These are phyloP conservation scores for Cryptomyrus ogoouensis DNA, from an alignment of 2,113 vertebrate genomes.

Conservation along the genomic window DNA sequence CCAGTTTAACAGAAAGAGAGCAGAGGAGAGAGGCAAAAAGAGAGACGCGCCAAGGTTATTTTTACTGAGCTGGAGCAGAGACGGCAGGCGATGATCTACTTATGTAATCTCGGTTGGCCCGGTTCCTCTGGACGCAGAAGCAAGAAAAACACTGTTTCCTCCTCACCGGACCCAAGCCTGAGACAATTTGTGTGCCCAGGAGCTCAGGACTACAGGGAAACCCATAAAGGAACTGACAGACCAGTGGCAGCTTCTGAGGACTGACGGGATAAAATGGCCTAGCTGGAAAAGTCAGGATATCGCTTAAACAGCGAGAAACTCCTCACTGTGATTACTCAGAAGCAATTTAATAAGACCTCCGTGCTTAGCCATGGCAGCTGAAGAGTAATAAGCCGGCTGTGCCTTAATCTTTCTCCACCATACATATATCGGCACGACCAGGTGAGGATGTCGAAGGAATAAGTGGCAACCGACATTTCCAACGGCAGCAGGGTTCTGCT, in stretches of 20 bases:
- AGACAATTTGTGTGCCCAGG: not conserved
- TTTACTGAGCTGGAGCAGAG: conserved; percentile 19
- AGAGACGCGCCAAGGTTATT: conserved; percentile 18
- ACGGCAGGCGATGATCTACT: conserved; percentile 7
- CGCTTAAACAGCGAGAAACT: not conserved
- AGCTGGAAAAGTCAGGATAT: not conserved
- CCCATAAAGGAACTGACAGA: not conserved
- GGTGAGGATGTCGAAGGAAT: not conserved
- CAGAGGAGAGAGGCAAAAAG: not conserved
- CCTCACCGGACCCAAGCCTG: not conserved
- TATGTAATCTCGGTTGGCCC: conserved; percentile 20
- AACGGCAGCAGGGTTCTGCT: not conserved
- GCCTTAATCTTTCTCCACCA: not conserved
- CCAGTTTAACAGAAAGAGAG: conserved; percentile 8
- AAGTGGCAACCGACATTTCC: not conserved
- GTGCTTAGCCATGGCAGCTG: not conserved
- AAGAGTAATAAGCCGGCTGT: not conserved
- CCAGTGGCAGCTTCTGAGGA: not conserved
- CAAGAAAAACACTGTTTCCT: not conserved
- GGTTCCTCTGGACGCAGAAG: not conserved
- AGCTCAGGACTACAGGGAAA: not conserved
- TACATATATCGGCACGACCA: not conserved
- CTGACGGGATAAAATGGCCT: not conserved
- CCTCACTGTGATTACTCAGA: not conserved
- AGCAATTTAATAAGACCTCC: not conserved